Conservation (phyloP, 2,888 invertebrate species). For the Ichneumon xanthorius region DNA sequence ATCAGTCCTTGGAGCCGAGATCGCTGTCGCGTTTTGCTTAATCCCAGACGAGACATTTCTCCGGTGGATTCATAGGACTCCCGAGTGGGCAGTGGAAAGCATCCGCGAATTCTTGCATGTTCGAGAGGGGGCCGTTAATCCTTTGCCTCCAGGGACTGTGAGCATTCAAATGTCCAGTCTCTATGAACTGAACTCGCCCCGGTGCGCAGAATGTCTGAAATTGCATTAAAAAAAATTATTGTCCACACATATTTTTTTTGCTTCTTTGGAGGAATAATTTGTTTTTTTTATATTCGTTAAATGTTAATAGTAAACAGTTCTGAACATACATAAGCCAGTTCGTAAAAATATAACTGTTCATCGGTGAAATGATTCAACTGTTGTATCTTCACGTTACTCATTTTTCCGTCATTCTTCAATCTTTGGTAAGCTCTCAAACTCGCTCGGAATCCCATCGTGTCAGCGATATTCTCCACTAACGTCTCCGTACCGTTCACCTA, state of each 20-base stretch:
- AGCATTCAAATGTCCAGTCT: conserved; percentile 86
- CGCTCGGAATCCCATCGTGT: background rate
- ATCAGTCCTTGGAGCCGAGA: too few species aligned
- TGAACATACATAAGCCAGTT: background rate
- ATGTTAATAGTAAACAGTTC: background rate
- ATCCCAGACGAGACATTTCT: conserved; percentile 88
- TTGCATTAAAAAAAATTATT: background rate
- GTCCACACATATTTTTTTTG: background rate
- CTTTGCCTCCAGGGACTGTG: conserved; percentile 89
- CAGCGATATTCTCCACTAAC: background rate
- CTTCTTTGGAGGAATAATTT: conserved; percentile 16
- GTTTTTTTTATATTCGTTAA: background rate
- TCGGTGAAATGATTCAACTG: background rate
- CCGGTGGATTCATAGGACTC: conserved; percentile 88
- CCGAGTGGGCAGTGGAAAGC: conserved; percentile 87
- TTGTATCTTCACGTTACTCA: too few species aligned
- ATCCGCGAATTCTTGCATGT: conserved; percentile 87
- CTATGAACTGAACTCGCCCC: rapidly evolving
- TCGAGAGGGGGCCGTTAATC: conserved; percentile 88
- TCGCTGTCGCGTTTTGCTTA: background rate
- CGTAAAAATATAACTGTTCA: background rate
- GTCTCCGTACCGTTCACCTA: background rate
- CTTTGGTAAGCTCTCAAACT: background rate
- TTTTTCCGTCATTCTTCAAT: background rate
- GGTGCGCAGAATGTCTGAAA: background rate